Percentiles rank a stretch among this genome's conserved stretches.
Evolutionary conservation across 35 echinoderm and acorn worm genomes (phyloP).

Genomic region (Holothuria glaberrima): DNA sequence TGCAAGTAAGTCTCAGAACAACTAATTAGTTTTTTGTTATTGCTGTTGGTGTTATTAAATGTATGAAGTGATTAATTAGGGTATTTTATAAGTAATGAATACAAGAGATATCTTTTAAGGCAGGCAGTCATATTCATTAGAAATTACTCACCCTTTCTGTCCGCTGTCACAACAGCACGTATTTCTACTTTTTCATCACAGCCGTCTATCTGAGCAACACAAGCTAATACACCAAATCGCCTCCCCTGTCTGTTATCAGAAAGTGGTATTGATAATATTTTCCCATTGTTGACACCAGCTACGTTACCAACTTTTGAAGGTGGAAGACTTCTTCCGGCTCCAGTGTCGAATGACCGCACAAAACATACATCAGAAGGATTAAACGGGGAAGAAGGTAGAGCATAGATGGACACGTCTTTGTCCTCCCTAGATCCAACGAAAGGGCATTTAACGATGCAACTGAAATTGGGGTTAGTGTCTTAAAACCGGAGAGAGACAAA

Average conservation of each 20-base stretch:
- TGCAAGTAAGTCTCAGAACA: background rate
- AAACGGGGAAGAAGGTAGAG: background rate
- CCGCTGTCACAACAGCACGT: background rate
- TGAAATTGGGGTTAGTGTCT: background rate
- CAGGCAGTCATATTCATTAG: too few species aligned
- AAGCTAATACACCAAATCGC: constrained; percentile 23
- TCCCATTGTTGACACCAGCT: background rate
- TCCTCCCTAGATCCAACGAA: background rate
- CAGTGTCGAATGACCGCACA: background rate
- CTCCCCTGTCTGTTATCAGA: background rate
- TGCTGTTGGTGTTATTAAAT: too few species aligned
- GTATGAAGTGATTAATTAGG: too few species aligned
- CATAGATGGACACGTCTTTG: constrained; percentile 3
- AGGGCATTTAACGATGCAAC: constrained; percentile 28
- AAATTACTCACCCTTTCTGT: constrained; percentile 13
- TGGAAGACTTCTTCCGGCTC: background rate
- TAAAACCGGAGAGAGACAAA: too few species aligned
- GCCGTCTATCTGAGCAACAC: background rate
- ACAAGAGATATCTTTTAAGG: too few species aligned
- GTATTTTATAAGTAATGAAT: too few species aligned
- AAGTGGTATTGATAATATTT: background rate
- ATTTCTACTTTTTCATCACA: background rate
- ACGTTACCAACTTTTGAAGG: background rate
- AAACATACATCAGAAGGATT: background rate
- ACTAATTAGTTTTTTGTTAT: background rate